Evolutionary conservation across 2,797 vertebrate species (phyloP).

Genomic region (Falco concolor): DNA sequence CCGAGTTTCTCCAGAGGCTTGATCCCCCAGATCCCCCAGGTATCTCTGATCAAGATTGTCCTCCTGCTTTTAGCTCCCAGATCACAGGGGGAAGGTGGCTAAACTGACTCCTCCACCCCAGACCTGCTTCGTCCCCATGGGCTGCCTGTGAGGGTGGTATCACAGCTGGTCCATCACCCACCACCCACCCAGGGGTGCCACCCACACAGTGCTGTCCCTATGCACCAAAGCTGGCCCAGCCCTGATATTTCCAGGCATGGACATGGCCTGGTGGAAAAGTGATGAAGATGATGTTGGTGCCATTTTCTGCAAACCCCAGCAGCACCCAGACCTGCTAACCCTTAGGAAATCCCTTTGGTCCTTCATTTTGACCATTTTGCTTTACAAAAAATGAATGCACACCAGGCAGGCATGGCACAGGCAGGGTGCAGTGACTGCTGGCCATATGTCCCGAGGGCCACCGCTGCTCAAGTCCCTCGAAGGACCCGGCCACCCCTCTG

Average conservation of each 20-base stretch:
- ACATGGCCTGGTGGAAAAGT: background rate
- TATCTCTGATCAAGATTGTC: background rate
- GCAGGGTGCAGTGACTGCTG: background rate
- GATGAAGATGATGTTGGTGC: background rate
- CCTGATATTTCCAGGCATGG: background rate
- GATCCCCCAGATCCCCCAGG: too few species aligned
- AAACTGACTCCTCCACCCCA: background rate
- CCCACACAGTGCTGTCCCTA: accelerated
- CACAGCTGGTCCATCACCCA: accelerated
- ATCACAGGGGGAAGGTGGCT: background rate
- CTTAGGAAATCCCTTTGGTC: background rate
- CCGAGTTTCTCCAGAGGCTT: background rate
- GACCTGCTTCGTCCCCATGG: accelerated
- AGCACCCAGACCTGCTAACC: accelerated
- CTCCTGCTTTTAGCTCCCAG: background rate
- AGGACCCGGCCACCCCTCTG: accelerated
- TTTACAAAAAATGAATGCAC: background rate
- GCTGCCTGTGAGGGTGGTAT: background rate
- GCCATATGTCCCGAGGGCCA: accelerated
- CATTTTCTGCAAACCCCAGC: background rate
- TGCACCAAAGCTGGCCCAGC: background rate
- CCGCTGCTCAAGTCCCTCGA: accelerated
- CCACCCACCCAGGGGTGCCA: background rate
- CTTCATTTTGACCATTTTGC: background rate
- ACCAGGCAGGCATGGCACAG: background rate